Evolutionary conservation across 2,888 invertebrate species (phyloP), one percentile per base, ranked within the genome.

Genomic region (Microctonus aethiopoides): DNA sequence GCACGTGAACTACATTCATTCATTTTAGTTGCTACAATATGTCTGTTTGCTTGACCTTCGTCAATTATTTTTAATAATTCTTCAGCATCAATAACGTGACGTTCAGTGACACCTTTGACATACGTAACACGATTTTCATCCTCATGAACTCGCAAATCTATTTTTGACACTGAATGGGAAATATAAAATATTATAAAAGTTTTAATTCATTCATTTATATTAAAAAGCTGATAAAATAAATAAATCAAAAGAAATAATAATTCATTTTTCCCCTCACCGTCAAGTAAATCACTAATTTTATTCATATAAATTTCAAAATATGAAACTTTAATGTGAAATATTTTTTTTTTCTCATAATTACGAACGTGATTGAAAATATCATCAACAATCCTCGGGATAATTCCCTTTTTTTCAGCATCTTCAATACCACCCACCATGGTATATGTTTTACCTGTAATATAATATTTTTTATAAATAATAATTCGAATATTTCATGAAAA

Each of bases 261-360:
- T 69, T 52, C 70, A 59, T 22, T 74, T 29, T 54, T 32, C 60
- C 26, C 20, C 65, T 88, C 89, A 95, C 96, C 95, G 89, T 99
- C 99, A 79, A 99, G 89, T 80, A 99, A 91, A 91, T 99, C 99
- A 86, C 98, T 91, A 87, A 99, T 98, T 91, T 98, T 98, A 88
- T 99, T 99, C 96, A 99, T 96, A 87, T 99, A 99, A 85, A 98
- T 99, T 92, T 99, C 99, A 91, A 97, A 99, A 89, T 99, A 99
- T 74, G 99, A 99, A 74, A 99, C 97, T 91, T 99, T 99, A 84
- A 99, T 99, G 89, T 99, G 99, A 88, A 99, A 99, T 88, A 99
- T 99, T 83, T 99, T 91, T 89, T 99, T 98, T 88, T 98, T 97
- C 89, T 99, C 99, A 99, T 99, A 99, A 78, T 95, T 95, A 88